Evolutionary conservation across 2,797 vertebrate species (phyloP).

Genomic region (Channa striata): DNA sequence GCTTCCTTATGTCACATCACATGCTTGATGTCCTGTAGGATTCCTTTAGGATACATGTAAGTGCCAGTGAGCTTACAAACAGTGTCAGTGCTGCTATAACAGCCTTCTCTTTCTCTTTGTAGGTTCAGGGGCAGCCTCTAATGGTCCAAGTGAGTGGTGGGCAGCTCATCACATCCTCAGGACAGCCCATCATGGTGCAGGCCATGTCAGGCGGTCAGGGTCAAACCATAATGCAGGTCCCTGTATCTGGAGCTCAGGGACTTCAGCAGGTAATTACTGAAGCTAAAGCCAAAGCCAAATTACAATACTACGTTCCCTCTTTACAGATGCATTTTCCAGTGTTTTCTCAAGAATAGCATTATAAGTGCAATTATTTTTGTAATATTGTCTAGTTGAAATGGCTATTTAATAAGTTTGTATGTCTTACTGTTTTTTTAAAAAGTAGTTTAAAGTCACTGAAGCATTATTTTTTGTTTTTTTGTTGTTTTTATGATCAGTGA

Average conservation of each 20-base stretch:
- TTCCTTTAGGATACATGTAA: neutral
- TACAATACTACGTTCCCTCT: constrained; percentile 10
- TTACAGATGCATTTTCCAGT: neutral
- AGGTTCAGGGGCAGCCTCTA: constrained; percentile 98
- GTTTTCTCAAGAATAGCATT: neutral
- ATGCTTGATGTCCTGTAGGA: constrained; percentile 22
- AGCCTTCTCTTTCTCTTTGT: constrained; percentile 18
- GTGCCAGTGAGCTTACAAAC: neutral
- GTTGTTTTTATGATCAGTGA: neutral
- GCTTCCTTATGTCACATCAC: constrained; percentile 22
- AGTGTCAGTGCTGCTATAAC: constrained; percentile 32
- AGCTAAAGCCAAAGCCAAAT: no score
- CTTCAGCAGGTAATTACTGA: constrained; percentile 98
- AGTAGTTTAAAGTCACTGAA: neutral
- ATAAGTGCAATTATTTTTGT: no score
- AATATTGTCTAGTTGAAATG: neutral
- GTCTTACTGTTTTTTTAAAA: neutral
- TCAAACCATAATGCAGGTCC: constrained; percentile 99
- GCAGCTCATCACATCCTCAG: constrained; percentile 97
- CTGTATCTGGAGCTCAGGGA: constrained; percentile 95
- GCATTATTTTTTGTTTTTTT: neutral
- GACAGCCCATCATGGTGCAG: constrained; percentile 99
- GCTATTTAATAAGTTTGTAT: neutral
- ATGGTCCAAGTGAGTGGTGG: constrained; percentile 99
- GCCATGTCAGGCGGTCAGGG: constrained; percentile 95